Evolutionary conservation across 2,797 vertebrate species (phyloP).

Genomic region (Oryzias sinensis): DNA sequence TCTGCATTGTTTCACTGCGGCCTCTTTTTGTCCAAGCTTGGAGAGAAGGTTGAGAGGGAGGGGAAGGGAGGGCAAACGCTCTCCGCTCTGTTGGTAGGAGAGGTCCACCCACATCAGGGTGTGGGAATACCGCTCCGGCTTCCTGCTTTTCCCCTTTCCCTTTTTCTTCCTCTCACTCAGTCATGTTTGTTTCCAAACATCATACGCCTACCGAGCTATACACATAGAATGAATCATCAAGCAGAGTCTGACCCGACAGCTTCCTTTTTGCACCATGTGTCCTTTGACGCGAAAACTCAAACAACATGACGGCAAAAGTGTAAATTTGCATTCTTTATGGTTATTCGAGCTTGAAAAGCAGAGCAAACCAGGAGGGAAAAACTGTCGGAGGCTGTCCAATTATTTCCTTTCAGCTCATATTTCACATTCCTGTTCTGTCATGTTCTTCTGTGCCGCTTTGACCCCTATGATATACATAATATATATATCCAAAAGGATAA

Average conservation of each 20-base stretch:
- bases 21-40: slow-evolving; percentile 52
- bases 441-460: too few relatives aligned
- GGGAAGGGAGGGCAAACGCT: slow-evolving; percentile 33
- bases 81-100: slow-evolving; percentile 36
- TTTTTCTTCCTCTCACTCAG: slow-evolving; percentile 11
- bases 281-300: neutral
- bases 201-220: neutral
- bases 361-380: slow-evolving; percentile 11
- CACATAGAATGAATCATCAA: neutral
- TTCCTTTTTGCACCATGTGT: neutral
- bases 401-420: neutral
- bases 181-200: slow-evolving; percentile 12
- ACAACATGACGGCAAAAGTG: neutral
- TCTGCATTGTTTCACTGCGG: slow-evolving; percentile 56
- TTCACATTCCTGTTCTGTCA: too few relatives aligned
- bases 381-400: neutral
- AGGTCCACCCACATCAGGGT: slow-evolving; percentile 55
- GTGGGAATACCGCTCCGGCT: slow-evolving; percentile 60
- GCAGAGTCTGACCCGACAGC: neutral
- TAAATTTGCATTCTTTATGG: slow-evolving; percentile 18
- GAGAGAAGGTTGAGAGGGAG: slow-evolving; percentile 35
- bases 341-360: neutral
- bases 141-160: slow-evolving; percentile 49
- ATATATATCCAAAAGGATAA: too few relatives aligned
- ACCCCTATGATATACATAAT: too few relatives aligned